A percentile compares a stretch with the other conserved stretches of the same genome.
These are phyloP conservation scores for Brachyopa scutellaris DNA, from an alignment of 2,888 invertebrate genomes.

Conservation along the genomic window DNA sequence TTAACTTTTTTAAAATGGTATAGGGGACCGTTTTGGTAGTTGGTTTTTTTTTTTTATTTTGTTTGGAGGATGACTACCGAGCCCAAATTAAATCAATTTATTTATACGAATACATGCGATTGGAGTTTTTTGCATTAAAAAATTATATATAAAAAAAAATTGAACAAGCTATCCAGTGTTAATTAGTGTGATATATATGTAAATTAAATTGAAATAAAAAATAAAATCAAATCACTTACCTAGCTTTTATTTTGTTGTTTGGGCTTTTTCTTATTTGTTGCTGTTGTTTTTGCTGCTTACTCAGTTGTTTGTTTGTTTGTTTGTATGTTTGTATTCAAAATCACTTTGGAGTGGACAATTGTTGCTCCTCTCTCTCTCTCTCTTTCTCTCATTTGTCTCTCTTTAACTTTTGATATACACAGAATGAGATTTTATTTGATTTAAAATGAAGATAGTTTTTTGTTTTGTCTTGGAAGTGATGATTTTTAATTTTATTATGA, in stretches of 20 bases:
- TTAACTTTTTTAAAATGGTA: too few species aligned
- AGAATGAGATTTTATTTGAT: constrained; percentile 57
- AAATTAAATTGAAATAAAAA: neutral
- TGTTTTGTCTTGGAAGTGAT: constrained; percentile 46
- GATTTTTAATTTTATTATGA: constrained; percentile 18
- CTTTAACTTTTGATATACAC: constrained; percentile 35
- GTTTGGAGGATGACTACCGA: too few species aligned
- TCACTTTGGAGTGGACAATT: constrained; percentile 47
- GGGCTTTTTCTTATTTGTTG: constrained; percentile 41
- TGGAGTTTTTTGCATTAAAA: too few species aligned
- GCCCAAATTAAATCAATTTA: too few species aligned
- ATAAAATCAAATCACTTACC: constrained; percentile 39
- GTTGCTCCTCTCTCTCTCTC: constrained; percentile 31
- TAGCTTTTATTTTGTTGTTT: constrained; percentile 55
- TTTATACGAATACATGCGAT: too few species aligned
- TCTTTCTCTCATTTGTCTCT: constrained; percentile 36
- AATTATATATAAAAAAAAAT: too few species aligned
- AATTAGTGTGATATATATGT: too few species aligned
- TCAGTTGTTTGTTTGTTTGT: constrained; percentile 40
- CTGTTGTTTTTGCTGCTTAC: constrained; percentile 28
- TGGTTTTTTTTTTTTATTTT: too few species aligned
- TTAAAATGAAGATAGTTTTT: constrained; percentile 49
- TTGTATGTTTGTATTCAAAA: too few species aligned
- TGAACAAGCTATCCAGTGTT: too few species aligned
- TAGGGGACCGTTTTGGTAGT: too few species aligned